These are phyloP conservation scores for Zophobas morio DNA, from an alignment of 1,140 invertebrate species.

Conservation along the genomic window DNA sequence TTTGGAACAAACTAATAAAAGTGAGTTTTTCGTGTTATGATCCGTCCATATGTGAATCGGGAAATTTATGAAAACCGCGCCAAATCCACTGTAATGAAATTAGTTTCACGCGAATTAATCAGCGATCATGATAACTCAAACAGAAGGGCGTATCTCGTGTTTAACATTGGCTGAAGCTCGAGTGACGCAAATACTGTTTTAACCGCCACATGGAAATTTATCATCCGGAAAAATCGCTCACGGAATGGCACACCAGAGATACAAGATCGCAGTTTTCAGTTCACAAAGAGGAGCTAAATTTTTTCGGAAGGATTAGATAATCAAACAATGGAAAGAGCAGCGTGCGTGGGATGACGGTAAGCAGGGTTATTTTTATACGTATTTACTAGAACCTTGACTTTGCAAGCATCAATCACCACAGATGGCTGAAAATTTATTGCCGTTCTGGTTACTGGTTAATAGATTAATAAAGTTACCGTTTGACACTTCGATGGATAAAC, in stretches of 20 bases:
- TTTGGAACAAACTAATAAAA: not conserved
- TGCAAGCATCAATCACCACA: too few relatives aligned
- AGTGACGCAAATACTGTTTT: conserved; percentile 14
- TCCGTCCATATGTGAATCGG: not conserved
- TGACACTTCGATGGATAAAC: too few relatives aligned
- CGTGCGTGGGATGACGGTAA: not conserved
- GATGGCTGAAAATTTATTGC: too few relatives aligned
- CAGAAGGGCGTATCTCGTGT: not conserved
- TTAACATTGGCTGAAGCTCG: not conserved
- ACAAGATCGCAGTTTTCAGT: conserved; percentile 7
- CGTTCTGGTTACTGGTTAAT: too few relatives aligned
- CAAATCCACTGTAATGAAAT: not conserved
- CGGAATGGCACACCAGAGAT: not conserved
- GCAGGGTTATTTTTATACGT: too few relatives aligned
- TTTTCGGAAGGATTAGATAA: not conserved
- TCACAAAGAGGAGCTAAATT: not conserved
- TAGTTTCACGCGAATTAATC: not conserved
- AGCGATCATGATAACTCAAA: conserved; percentile 17
- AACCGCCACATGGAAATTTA: conserved; percentile 21
- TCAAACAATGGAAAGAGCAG: not conserved
- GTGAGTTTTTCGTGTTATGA: too few relatives aligned
- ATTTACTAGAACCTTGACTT: too few relatives aligned
- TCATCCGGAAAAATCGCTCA: conserved; percentile 1
- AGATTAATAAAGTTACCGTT: too few relatives aligned
- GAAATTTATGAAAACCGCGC: not conserved